Evolutionary conservation across 2,113 vertebrate genomes (phyloP), one percentile per base, ranked within the genome.

Genomic region (Barnardius zonarius): DNA sequence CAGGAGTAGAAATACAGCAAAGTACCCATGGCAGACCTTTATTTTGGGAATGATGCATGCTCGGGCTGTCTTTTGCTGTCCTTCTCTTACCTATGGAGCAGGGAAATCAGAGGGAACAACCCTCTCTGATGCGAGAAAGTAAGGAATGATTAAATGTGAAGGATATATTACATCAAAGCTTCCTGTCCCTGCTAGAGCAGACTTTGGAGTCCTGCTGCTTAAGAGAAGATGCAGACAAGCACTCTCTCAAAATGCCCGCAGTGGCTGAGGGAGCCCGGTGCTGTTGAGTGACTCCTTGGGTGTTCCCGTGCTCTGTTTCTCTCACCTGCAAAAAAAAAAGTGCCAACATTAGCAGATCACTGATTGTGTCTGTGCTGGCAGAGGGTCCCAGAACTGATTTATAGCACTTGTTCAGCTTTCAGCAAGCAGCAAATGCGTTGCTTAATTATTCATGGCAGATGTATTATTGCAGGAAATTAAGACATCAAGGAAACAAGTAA

Each of bases 361-460:
- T 87, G 95, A 94, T 92, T 77, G 85, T 84, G 70, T 87, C 84
- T 88, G 30, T 85, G 80, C 94, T 97, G 90, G 90, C 96, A 91
- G 91, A 96, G 92, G 87, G 84, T 97, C 94, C 88, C 94, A 92
- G 77, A 91, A 90, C 97, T 98, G 97, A 98, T 98, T 96, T 97
- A 96, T 96, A 94, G 96, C 95, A 33, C 92, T 97, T 97, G 92
- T 91, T 95, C 95, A 95, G 96, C 95, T 97, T 97, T 96, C 95
- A 97, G 94, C 14, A 10, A 97, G 94, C 95, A 86, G 95, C 94
- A 97, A 97, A 97, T 97, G 96, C 7, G 31, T 97, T 94, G 97
- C 93, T 98, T 98, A 98, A 98, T 98, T 98, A 98, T 98, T 98
- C 96, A 97, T 98, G 96, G 96, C 96, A 97, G 97, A 95, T 97